phyloP scores from a whole-genome alignment of 2,797 vertebrate species.

The Spinus pinus region DNA sequence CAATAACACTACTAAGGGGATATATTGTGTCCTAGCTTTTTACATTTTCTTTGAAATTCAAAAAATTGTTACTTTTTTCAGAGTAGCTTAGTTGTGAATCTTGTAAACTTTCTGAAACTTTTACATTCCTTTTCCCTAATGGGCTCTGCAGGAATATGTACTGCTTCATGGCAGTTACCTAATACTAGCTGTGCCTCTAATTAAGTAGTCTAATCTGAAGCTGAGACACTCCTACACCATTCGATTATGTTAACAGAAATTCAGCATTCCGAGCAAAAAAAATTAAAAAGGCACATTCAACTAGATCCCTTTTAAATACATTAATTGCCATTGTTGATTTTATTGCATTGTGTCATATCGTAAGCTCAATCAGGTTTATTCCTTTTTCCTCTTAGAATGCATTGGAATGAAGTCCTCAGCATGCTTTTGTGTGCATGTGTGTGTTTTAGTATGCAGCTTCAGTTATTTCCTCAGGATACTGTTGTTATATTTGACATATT shows the following conservation, averaged over 20 bases:
- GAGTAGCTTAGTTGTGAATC: not conserved
- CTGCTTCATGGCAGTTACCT: not conserved
- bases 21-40: slow-evolving; percentile 26
- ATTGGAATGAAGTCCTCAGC: not conserved
- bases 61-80: not conserved
- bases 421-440: not conserved
- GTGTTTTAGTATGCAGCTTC: not conserved
- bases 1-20: not conserved
- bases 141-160: not conserved
- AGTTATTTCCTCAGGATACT: not conserved
- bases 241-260: slow-evolving; percentile 1
- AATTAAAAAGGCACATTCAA: not conserved
- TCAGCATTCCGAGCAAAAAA: not conserved
- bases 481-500: not conserved
- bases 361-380: not conserved
- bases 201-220: slow-evolving; percentile 47
- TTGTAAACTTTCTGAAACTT: not conserved
- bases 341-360: not conserved
- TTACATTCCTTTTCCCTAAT: not conserved
- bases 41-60: slow-evolving; percentile 48
- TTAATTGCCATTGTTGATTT: not conserved
- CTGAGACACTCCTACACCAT: slow-evolving; percentile 28
- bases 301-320: slow-evolving; percentile 23
- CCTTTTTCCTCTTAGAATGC: not conserved
- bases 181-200: slow-evolving; percentile 18